These are phyloP conservation scores for Epinephelus fuscoguttatus DNA, from an alignment of 2,113 vertebrate species.

Conservation along the genomic window DNA sequence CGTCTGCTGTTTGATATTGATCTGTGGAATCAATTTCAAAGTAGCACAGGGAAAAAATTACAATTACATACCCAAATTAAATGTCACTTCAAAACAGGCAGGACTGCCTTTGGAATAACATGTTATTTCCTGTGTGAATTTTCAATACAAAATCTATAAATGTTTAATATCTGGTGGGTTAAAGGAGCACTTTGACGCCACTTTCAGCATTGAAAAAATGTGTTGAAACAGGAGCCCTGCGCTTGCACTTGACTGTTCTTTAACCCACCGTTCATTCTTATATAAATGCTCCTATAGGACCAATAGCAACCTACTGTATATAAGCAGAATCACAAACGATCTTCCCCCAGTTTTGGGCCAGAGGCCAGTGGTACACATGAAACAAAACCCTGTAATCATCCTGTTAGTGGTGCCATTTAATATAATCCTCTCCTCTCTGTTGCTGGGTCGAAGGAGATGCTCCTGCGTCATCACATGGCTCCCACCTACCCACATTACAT, in stretches of 20 bases:
- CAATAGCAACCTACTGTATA: not conserved
- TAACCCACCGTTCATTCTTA: not conserved
- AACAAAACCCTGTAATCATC: conserved; percentile 49
- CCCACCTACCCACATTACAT: conserved; percentile 28
- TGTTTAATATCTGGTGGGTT: conserved; percentile 6
- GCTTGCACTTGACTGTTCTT: not conserved
- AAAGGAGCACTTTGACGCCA: not conserved
- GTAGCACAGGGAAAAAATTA: not conserved
- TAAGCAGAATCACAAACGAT: not conserved
- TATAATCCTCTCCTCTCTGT: conserved; percentile 44
- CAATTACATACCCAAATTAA: conserved; percentile 3
- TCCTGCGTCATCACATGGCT: conserved; percentile 39
- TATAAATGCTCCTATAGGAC: conserved; percentile 3
- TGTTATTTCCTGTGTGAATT: not conserved
- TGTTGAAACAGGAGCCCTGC: not conserved
- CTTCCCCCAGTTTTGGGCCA: conserved; percentile 6
- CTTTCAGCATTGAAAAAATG: not conserved
- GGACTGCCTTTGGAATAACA: not conserved
- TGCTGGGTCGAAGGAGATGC: conserved; percentile 4
- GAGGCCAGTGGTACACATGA: conserved; percentile 30
- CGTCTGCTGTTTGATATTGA: conserved; percentile 27
- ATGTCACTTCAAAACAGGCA: conserved; percentile 21
- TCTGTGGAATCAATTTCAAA: not conserved
- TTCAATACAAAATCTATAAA: not conserved
- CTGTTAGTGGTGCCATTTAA: conserved; percentile 13